Percentiles rank a stretch among this genome's conserved stretches.
phyloP scores from a whole-genome alignment of 2,888 invertebrate genomes.

The Autographa gamma region DNA sequence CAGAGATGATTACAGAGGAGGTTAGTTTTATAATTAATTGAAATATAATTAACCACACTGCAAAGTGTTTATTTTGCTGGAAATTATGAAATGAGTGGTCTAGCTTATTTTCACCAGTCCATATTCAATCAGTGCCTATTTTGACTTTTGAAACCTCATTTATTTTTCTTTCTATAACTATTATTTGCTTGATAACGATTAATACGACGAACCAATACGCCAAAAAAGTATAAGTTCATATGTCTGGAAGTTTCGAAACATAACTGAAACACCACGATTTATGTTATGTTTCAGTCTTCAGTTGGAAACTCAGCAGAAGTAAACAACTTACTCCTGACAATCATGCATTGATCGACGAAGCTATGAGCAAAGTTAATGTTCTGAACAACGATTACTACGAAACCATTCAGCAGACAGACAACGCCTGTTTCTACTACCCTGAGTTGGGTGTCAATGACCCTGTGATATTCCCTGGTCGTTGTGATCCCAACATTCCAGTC shows the following conservation, averaged over 20 bases:
- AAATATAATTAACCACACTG: too few relatives aligned
- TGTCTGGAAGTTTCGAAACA: too few relatives aligned
- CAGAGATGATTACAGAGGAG: conserved; percentile 48
- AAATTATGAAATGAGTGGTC: too few relatives aligned
- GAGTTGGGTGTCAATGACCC: conserved; percentile 59
- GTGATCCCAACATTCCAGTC: conserved; percentile 70
- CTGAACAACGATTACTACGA: conserved; percentile 70
- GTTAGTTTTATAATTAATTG: conserved; percentile 29
- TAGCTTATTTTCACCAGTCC: too few relatives aligned
- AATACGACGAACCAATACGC: too few relatives aligned
- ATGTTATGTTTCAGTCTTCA: conserved; percentile 65
- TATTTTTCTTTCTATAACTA: too few relatives aligned
- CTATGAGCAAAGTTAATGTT: conserved; percentile 65
- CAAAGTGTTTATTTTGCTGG: too few relatives aligned
- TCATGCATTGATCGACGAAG: conserved; percentile 60
- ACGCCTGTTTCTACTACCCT: conserved; percentile 76
- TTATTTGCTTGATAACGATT: too few relatives aligned
- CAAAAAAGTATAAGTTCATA: too few relatives aligned
- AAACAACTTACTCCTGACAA: conserved; percentile 59
- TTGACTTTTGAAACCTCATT: too few relatives aligned
- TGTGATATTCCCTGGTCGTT: conserved; percentile 73
- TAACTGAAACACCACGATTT: background rate
- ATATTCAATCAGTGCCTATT: too few relatives aligned
- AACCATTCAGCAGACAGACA: conserved; percentile 64
- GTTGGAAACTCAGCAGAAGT: conserved; percentile 79